Conservation (phyloP, 1,140 invertebrate species). For the Spodoptera frugiperda region DNA sequence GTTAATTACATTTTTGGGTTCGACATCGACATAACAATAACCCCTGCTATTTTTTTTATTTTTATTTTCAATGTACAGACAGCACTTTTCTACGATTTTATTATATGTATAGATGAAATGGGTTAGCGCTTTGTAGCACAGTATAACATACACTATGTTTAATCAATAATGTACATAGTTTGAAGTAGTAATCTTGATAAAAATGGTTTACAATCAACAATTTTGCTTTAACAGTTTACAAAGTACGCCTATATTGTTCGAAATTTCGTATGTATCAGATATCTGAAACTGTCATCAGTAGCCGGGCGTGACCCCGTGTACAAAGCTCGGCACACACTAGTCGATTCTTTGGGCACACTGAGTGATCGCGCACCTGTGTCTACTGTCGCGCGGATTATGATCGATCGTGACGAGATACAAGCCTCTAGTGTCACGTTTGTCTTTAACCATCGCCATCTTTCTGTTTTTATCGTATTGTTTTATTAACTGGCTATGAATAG, state of each 20-base stretch:
- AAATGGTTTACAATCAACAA: too few relatives aligned
- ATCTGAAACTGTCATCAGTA: background rate
- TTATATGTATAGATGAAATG: too few relatives aligned
- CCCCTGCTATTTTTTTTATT: too few relatives aligned
- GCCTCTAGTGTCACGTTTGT: conserved; percentile 6
- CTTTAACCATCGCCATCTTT: background rate
- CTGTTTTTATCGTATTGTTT: background rate
- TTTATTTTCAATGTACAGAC: too few relatives aligned
- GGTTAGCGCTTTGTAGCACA: too few relatives aligned
- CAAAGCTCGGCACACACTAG: conserved; percentile 1
- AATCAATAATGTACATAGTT: too few relatives aligned
- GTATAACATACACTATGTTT: too few relatives aligned
- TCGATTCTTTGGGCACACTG: conserved; percentile 16
- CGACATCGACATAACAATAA: too few relatives aligned
- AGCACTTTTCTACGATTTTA: too few relatives aligned
- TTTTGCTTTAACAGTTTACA: too few relatives aligned
- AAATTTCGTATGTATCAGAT: background rate
- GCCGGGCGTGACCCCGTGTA: background rate
- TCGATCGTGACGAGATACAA: conserved; percentile 26
- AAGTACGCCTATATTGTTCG: background rate
- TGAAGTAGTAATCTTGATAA: too few relatives aligned
- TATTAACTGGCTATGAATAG: background rate
- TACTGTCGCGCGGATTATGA: conserved; percentile 12
- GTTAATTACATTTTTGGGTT: too few relatives aligned
- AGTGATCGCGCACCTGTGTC: conserved; percentile 30